Base-by-base conservation (phyloP, 2,888 invertebrate species). In the Drosophila atripex region DNA sequence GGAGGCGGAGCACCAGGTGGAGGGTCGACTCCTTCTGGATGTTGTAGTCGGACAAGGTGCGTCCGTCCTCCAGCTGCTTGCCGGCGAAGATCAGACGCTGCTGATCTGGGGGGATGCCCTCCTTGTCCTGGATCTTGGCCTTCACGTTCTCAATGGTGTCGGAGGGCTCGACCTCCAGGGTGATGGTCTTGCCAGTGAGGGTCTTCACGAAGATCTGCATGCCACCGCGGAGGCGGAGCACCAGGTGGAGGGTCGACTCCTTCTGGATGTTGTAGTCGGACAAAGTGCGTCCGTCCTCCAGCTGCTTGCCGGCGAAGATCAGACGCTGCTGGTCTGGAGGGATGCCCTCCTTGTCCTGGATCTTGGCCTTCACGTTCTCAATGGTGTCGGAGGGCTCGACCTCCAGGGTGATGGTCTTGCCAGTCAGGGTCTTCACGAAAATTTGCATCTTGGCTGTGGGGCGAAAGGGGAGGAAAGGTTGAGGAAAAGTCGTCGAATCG, bases 81-180 rank as follows among this genome's bases (percentile, higher is more conserved):
- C 56, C 56, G n/a, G 56, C 56, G 12, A 56, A 56, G 38, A 56
- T 56, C 46, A 55, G 23, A 46, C 55, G 55, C 66, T 66, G 66
- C 66, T 66, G 66, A 11, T 66, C 66, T 66, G 66, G 66, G 41
- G 66, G 66, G 21, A 66, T 66, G 0, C 66, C 66, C 64, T 63
- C 63, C 66, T 66, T 66, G 55, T 66, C 66, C 50, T 66, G 66
- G 50, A 66, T 66, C 45, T 66, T 66, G 1, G 66, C 66, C 56
- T 66, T 66, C 3, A 66, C 64, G 2, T 65, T 65, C 49, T 65
- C 64, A 1, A 65, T 65, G 7, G 66, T 68, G 1, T 63, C 66
- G 2, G 66, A 65, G 2, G 66, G 66, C 56, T 66, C 66, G 0
- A 66, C 66, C 46, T 66, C 66, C 0, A 66, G 28, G 11, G 66